Evolutionary conservation across 2,888 invertebrate genomes (phyloP).

Genomic region (Hipparchia sbordonii): DNA sequence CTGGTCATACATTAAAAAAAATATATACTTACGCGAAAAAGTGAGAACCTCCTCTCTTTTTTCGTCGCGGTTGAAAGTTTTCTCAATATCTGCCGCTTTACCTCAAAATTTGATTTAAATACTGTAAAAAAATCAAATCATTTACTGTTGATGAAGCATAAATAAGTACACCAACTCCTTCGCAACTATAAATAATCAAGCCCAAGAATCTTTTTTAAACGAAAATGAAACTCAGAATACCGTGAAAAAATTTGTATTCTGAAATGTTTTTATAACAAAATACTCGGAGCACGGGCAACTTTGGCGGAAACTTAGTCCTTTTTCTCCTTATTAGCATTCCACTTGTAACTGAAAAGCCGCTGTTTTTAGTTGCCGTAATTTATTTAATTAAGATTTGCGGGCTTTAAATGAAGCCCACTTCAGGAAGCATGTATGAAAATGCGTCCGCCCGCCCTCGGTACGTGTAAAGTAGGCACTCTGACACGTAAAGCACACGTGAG

Average conservation of each 20-base stretch:
- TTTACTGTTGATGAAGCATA: background rate
- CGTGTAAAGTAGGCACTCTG: constrained; percentile 32
- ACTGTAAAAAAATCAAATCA: background rate
- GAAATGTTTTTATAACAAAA: constrained; percentile 15
- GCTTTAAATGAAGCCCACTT: constrained; percentile 28
- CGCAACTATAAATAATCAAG: background rate
- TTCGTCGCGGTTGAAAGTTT: no score
- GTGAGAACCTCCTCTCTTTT: no score
- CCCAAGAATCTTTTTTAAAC: background rate
- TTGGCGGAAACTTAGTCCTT: constrained; percentile 10
- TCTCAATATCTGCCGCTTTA: no score
- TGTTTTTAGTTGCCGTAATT: constrained; percentile 29
- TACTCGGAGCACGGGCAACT: constrained; percentile 15
- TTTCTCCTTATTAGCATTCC: constrained; percentile 31
- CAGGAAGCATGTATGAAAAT: constrained; percentile 35
- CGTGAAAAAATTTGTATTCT: background rate
- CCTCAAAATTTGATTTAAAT: no score
- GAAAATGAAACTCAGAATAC: constrained; percentile 8
- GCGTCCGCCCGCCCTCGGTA: constrained; percentile 29
- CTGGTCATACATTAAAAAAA: no score
- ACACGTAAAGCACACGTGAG: constrained; percentile 22
- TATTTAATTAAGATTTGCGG: constrained; percentile 34
- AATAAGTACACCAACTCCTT: background rate
- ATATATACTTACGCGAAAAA: no score
- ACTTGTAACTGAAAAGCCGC: constrained; percentile 17